A percentile compares a stretch with the other conserved stretches of the same genome.
Conservation (phyloP, 2,888 invertebrate species). For the Aphrophora alni region DNA sequence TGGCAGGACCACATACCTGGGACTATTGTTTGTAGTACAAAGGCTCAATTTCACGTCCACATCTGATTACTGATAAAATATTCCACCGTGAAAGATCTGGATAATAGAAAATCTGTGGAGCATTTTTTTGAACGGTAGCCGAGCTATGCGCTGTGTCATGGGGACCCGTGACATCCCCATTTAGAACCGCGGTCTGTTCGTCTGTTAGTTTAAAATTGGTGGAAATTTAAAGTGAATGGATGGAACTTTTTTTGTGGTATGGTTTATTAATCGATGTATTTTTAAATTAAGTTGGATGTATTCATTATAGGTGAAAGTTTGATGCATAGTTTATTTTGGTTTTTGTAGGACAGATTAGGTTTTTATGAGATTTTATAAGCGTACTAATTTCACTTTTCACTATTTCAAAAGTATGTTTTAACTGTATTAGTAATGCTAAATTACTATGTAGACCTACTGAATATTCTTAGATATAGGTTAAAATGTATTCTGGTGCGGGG, state of each 20-base stretch:
- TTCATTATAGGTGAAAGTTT: not conserved
- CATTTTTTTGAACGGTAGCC: not conserved
- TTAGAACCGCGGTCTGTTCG: not conserved
- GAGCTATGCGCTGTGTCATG: not conserved
- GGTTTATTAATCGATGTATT: no score
- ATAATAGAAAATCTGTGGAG: constrained; percentile 13
- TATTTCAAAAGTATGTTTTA: no score
- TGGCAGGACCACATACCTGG: constrained; percentile 6
- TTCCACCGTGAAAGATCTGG: constrained; percentile 11
- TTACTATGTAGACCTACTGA: no score
- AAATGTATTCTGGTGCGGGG: no score
- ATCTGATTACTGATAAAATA: constrained; percentile 11
- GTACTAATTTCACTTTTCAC: no score
- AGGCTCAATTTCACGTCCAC: not conserved
- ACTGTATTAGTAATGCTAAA: no score
- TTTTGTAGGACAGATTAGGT: no score
- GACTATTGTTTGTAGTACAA: not conserved
- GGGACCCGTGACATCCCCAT: constrained; percentile 7
- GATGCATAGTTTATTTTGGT: no score
- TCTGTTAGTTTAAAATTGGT: not conserved
- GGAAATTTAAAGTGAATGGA: no score
- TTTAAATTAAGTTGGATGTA: not conserved
- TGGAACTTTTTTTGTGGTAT: no score
- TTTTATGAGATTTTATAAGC: no score
- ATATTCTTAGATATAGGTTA: no score